These are phyloP conservation scores for Poeciliopsis paucimaculata DNA, from an alignment of 2,797 vertebrate genomes.

Conservation along the genomic window DNA sequence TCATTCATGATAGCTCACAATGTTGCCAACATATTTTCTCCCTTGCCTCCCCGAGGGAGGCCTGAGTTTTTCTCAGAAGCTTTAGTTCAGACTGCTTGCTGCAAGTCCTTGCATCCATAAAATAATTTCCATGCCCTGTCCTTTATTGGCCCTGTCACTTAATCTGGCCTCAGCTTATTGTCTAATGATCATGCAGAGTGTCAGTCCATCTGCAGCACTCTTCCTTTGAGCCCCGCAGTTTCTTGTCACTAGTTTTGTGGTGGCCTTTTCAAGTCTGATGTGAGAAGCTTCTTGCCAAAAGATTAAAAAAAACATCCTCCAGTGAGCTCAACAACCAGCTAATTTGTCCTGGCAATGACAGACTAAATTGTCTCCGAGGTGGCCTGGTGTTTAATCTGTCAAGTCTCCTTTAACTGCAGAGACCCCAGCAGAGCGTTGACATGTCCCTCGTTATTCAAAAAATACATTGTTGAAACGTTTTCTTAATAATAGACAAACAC, in stretches of 20 bases:
- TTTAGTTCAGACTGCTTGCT: slow-evolving; percentile 54
- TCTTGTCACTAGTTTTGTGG: slow-evolving; percentile 19
- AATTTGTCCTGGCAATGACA: slow-evolving; percentile 19
- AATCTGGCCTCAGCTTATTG: slow-evolving; percentile 41
- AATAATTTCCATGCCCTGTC: slow-evolving; percentile 51
- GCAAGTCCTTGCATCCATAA: slow-evolving; percentile 40
- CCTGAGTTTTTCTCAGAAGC: slow-evolving; percentile 31
- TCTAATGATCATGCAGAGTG: slow-evolving; percentile 46
- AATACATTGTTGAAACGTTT: neutral
- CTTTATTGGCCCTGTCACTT: slow-evolving; percentile 34
- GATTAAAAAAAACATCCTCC: neutral
- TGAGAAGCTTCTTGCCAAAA: slow-evolving; percentile 20
- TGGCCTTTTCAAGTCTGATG: slow-evolving; percentile 24
- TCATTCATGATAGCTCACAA: slow-evolving; percentile 56
- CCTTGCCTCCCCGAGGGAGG: slow-evolving; percentile 23
- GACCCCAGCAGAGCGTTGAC: slow-evolving; percentile 16
- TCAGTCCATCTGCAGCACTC: slow-evolving; percentile 34
- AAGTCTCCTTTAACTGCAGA: slow-evolving; percentile 5
- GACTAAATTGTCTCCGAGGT: slow-evolving; percentile 24
- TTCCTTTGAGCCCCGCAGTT: slow-evolving; percentile 28
- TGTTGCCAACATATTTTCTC: slow-evolving; percentile 53
- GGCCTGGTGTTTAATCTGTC: slow-evolving; percentile 19
- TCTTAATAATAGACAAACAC: neutral
- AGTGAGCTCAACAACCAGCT: slow-evolving; percentile 3
- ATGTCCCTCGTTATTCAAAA: slow-evolving; percentile 8